Percentiles rank a stretch among this genome's conserved stretches.
Conservation (phyloP, 1,140 invertebrate species). For the Gryllus bimaculatus region DNA sequence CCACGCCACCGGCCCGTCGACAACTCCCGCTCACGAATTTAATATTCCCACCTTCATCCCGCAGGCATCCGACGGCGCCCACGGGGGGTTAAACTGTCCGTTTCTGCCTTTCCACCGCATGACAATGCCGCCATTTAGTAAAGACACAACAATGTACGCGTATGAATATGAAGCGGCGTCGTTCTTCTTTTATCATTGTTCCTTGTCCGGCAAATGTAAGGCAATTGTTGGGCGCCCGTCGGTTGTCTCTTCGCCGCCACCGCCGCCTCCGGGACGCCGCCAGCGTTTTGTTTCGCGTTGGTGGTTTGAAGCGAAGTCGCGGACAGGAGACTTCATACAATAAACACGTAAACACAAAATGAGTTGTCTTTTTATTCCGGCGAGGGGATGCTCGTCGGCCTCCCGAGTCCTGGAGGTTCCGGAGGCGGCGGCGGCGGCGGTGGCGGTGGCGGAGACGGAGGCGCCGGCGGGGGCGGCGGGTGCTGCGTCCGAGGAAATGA, state of each 20-base stretch:
- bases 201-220: not conserved
- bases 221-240: not conserved
- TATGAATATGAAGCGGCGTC: not conserved
- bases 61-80: too few relatives aligned
- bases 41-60: too few relatives aligned
- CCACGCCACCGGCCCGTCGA: too few relatives aligned
- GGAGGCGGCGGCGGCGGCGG: too few relatives aligned
- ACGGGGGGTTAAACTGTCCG: not conserved
- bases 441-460: too few relatives aligned
- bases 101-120: not conserved
- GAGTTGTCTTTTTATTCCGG: not conserved
- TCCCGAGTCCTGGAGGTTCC: too few relatives aligned
- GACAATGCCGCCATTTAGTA: not conserved
- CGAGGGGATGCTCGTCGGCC: too few relatives aligned
- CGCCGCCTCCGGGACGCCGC: too few relatives aligned
- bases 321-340: slow-evolving; percentile 1
- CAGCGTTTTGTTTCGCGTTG: not conserved
- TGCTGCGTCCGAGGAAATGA: too few relatives aligned
- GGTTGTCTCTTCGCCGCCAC: not conserved
- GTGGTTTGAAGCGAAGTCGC: not conserved
- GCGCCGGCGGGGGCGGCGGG: too few relatives aligned
- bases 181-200: slow-evolving; percentile 5
- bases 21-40: too few relatives aligned
- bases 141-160: not conserved
- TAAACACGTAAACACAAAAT: not conserved